phyloP scores from a whole-genome alignment of 2,888 invertebrate species.

The Tetropium fuscum region DNA sequence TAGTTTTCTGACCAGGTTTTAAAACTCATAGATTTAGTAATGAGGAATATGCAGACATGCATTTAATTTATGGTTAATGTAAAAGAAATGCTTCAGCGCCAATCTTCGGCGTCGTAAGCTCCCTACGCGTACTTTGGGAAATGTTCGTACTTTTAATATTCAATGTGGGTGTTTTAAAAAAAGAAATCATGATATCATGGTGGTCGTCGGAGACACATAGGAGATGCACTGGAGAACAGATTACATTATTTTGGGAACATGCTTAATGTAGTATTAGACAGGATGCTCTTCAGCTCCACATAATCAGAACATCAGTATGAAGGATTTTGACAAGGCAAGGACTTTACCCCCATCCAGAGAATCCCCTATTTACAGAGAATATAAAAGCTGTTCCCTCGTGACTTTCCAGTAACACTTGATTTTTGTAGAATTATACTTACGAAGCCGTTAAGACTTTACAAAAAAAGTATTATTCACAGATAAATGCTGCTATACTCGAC shows the following conservation, averaged over 20 bases:
- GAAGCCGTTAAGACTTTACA: neutral
- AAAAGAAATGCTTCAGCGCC: neutral
- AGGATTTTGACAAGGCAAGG: no score
- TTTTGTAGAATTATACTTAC: neutral
- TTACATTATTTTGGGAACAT: no score
- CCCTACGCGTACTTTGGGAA: neutral
- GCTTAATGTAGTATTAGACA: no score
- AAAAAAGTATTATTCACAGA: neutral
- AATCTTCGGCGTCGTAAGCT: neutral
- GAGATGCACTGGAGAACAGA: no score
- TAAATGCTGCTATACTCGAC: neutral
- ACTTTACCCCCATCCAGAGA: no score
- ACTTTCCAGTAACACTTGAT: neutral
- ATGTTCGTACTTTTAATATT: neutral
- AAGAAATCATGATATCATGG: neutral
- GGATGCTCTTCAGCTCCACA: no score
- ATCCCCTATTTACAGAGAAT: no score
- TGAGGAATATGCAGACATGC: neutral
- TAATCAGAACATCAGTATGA: no score
- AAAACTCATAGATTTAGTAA: neutral
- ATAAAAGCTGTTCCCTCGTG: neutral
- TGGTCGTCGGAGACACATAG: neutral
- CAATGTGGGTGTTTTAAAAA: neutral
- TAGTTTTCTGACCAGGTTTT: neutral
- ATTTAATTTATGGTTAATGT: neutral